Evolutionary conservation across 2,797 vertebrate genomes (phyloP), one percentile per base, ranked within the genome.

Genomic region (Alcedo quadribrachys): DNA sequence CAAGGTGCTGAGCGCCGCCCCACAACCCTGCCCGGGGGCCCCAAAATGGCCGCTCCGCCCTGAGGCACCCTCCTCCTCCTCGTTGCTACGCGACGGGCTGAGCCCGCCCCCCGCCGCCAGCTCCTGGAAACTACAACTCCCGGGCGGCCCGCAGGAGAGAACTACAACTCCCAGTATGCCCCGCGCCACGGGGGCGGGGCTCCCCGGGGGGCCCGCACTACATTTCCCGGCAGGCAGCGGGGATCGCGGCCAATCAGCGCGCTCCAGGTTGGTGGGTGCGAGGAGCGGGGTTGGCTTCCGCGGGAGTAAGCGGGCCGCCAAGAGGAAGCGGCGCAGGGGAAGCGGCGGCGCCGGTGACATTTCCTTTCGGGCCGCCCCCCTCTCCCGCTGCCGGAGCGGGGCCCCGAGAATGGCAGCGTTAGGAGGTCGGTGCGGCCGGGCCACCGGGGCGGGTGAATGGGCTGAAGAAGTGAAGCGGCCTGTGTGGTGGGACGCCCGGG

Each of bases 321-420:
- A 89, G 81, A 43, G 86, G 96, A 80, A 94, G 86, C 92, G 85
- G 93, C 62, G 95, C 92, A 93, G 65, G 78, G 89, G 94, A 94
- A 96, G 90, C 85, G 6, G 63, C 6, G 6, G 67, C 5, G 67
- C 51, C 33, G 71, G 82, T 97, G 97, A 97, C 97, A 96, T 97
- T 97, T 97, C 96, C 97, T 97, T 85, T 94, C 96, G 96, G 95
- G 96, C 96, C 89, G 45, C 85, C 62, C 79, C 50, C 69, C 77
- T 77, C 86, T 94, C 90, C 95, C 85, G 97, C 97, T 96, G 96
- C 92, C 94, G 90, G 96, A 97, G 95, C 95, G 92, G 96, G 97
- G 96, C 93, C 67, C 95, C 55, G 95, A 97, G 97, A 92, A 98
- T 98, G 98, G 98, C 98, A 95, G 97, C 98, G 94, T 95, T 97